A percentile compares a stretch with the other conserved stretches of the same genome.
phyloP scores from a whole-genome alignment of 2,113 vertebrate species.

The Gracilinanus agilis region DNA sequence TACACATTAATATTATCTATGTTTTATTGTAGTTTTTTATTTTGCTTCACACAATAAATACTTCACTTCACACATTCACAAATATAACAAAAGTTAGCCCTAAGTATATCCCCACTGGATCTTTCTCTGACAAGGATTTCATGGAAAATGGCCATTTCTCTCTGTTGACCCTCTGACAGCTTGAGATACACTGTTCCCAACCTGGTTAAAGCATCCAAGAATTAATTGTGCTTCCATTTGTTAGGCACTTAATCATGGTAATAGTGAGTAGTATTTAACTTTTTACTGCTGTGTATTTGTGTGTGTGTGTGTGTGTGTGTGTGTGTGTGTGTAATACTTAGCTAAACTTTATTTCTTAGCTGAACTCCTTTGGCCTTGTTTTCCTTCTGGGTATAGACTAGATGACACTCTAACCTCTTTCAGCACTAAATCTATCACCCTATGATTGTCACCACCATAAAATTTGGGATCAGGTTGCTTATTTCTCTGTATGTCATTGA shows the following conservation, averaged over 20 bases:
- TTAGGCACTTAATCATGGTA: neutral
- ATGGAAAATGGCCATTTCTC: neutral
- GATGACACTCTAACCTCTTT: neutral
- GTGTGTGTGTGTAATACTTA: neutral
- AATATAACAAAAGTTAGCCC: neutral
- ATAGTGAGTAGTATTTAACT: neutral
- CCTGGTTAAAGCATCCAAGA: neutral
- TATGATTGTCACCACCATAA: neutral
- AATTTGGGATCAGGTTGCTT: neutral
- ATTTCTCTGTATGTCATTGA: neutral
- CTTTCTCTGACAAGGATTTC: neutral
- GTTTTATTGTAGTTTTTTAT: neutral
- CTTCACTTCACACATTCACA: neutral
- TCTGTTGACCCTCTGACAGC: neutral
- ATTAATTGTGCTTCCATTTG: neutral
- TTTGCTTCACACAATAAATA: neutral
- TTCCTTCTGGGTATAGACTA: neutral
- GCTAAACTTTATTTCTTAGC: neutral
- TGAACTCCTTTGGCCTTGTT: neutral
- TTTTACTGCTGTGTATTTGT: neutral
- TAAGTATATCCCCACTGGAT: neutral
- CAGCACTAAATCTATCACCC: neutral
- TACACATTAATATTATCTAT: neutral
- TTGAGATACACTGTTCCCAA: neutral
- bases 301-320: no score